Evolutionary conservation across 64 coral and sea anemone species (phyloP).

Genomic region (Montipora sp.): DNA sequence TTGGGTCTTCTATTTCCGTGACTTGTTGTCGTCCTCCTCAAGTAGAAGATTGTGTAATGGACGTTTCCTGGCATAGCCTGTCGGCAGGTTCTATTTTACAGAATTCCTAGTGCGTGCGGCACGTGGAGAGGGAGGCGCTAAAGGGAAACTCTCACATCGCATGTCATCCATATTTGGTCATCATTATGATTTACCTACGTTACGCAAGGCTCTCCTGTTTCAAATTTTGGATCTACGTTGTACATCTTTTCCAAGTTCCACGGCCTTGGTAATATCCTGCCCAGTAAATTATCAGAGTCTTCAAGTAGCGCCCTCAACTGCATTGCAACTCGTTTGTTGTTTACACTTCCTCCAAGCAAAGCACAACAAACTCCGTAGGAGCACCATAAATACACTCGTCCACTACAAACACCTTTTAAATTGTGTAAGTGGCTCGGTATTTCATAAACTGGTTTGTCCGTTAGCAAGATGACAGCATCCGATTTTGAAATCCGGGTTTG

Average conservation of each 20-base stretch:
- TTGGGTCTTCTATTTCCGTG: neutral
- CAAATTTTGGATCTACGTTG: neutral
- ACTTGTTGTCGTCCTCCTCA: neutral
- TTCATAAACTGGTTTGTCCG: constrained; percentile 27
- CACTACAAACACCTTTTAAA: neutral
- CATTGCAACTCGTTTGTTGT: constrained; percentile 5
- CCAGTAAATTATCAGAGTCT: constrained; percentile 20
- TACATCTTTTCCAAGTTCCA: constrained; percentile 26
- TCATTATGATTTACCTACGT: neutral
- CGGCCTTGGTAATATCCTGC: constrained; percentile 10
- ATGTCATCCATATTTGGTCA: neutral
- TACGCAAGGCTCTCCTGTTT: neutral
- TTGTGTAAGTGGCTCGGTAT: neutral
- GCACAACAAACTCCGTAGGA: neutral
- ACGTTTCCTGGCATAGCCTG: too few species aligned
- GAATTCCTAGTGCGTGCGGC: too few species aligned
- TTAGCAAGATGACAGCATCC: neutral
- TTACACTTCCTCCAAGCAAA: constrained; percentile 4
- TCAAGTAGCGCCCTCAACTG: constrained; percentile 7
- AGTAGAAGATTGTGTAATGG: neutral
- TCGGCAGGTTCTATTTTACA: too few species aligned
- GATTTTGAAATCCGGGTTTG: constrained; percentile 11
- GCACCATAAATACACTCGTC: neutral
- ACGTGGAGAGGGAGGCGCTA: too few species aligned
- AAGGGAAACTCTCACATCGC: neutral